phyloP scores from a whole-genome alignment of 92 coral and sea anemone genomes.

The Epizoanthus stellaris region DNA sequence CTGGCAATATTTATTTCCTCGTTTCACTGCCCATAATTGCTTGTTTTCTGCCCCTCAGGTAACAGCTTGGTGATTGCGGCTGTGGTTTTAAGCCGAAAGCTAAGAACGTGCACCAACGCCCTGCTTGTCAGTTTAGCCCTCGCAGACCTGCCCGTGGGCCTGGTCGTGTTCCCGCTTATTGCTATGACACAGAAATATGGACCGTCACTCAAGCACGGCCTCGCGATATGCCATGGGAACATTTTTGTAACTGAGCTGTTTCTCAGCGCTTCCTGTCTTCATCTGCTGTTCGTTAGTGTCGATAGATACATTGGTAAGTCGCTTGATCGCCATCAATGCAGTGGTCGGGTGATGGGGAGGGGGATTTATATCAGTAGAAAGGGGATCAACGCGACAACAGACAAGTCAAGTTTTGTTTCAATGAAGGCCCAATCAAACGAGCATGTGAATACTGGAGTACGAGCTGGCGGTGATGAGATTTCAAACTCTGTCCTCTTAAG shows the following conservation, averaged over 20 bases:
- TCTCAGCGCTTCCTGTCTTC: constrained; percentile 84
- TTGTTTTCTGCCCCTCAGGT: constrained; percentile 44
- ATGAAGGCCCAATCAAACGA: too few species aligned
- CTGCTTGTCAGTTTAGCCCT: constrained; percentile 77
- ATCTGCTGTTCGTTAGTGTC: constrained; percentile 78
- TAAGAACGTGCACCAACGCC: constrained; percentile 78
- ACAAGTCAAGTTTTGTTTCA: too few species aligned
- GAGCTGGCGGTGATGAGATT: too few species aligned
- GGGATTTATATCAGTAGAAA: too few species aligned
- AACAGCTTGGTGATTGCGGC: constrained; percentile 73
- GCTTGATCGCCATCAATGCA: background rate
- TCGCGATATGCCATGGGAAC: constrained; percentile 69
- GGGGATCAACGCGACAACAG: too few species aligned
- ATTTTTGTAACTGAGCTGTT: constrained; percentile 79
- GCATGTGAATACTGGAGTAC: too few species aligned
- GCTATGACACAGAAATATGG: constrained; percentile 79
- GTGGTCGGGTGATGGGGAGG: background rate
- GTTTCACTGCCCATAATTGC: too few species aligned
- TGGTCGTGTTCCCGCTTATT: constrained; percentile 78
- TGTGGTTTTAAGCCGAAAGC: constrained; percentile 64
- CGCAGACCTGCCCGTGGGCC: constrained; percentile 86
- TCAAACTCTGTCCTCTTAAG: too few species aligned
- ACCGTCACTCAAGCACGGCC: constrained; percentile 66
- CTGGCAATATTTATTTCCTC: background rate
- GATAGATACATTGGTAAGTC: constrained; percentile 82